Percentiles rank a stretch among this genome's conserved stretches.
phyloP scores from a whole-genome alignment of 2,797 vertebrate species.

The Agapornis canus region DNA sequence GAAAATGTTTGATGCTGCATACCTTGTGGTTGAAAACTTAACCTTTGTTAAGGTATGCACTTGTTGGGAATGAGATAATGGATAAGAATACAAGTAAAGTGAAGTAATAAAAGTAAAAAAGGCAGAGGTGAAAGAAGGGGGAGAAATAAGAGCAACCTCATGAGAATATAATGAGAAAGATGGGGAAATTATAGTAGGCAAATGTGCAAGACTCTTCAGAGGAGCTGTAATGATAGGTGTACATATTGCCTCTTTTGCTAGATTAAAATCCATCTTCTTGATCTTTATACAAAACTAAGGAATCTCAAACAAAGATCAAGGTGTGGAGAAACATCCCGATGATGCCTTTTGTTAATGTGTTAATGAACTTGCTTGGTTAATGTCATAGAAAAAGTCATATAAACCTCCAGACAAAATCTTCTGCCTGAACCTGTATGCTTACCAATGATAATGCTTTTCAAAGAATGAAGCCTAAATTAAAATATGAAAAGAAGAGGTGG shows the following conservation, averaged over 20 bases:
- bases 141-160: not conserved
- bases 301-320: not conserved
- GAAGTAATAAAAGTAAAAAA: not conserved
- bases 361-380: constrained; percentile 32
- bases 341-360: constrained; percentile 18
- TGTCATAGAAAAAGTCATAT: not conserved
- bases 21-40: not conserved
- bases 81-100: not conserved
- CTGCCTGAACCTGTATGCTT: not conserved
- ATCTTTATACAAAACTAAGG: constrained; percentile 1
- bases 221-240: constrained; percentile 11
- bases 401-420: constrained; percentile 16
- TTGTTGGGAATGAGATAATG: not conserved
- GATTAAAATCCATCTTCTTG: constrained; percentile 27
- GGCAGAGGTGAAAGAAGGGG: not conserved
- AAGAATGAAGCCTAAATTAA: constrained; percentile 52
- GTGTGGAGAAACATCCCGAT: not conserved
- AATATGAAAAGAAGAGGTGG: constrained; percentile 55
- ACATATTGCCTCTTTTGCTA: not conserved
- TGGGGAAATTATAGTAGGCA: not conserved
- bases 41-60: not conserved
- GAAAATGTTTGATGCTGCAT: not conserved
- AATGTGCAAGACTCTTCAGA: not conserved
- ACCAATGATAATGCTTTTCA: constrained; percentile 26
- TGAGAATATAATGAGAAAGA: not conserved